A percentile compares a stretch with the other conserved stretches of the same genome.
Evolutionary conservation across 2,888 invertebrate genomes (phyloP).

Genomic region (Ophion ventricosus): DNA sequence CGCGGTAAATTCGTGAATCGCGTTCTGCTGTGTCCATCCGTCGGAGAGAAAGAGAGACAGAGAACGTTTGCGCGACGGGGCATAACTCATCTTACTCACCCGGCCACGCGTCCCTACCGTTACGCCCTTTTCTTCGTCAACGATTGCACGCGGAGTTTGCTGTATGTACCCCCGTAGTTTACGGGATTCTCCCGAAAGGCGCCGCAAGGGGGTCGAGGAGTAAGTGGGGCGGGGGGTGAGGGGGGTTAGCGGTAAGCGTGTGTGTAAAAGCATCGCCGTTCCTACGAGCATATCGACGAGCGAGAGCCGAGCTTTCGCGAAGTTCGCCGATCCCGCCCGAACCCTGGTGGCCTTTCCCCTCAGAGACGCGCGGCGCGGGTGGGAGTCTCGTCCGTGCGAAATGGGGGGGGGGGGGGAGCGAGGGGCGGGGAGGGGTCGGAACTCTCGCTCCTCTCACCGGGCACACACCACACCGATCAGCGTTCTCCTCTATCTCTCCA

Average conservation of each 20-base stretch:
- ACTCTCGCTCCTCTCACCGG: slow-evolving; percentile 40
- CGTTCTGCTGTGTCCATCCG: neutral
- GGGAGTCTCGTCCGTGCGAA: neutral
- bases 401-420: slow-evolving; percentile 10
- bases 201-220: no score
- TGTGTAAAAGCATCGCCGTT: slow-evolving; percentile 68
- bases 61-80: neutral
- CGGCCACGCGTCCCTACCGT: neutral
- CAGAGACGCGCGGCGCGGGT: neutral
- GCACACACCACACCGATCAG: slow-evolving; percentile 46
- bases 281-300: slow-evolving; percentile 81
- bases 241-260: neutral
- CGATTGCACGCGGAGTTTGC: neutral
- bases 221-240: no score
- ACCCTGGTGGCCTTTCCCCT: slow-evolving; percentile 64
- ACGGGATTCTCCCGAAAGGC: neutral
- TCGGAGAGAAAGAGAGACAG: neutral
- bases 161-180: slow-evolving; percentile 1
- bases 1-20: slow-evolving; percentile 15
- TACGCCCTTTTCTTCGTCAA: slow-evolving; percentile 1
- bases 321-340: slow-evolving; percentile 71
- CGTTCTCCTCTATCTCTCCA: slow-evolving; percentile 52
- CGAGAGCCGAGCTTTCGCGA: slow-evolving; percentile 76
- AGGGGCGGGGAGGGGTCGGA: slow-evolving; percentile 15
- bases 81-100: neutral